Base-by-base conservation (phyloP, 2,888 invertebrate species). In the Tipula unca region DNA sequence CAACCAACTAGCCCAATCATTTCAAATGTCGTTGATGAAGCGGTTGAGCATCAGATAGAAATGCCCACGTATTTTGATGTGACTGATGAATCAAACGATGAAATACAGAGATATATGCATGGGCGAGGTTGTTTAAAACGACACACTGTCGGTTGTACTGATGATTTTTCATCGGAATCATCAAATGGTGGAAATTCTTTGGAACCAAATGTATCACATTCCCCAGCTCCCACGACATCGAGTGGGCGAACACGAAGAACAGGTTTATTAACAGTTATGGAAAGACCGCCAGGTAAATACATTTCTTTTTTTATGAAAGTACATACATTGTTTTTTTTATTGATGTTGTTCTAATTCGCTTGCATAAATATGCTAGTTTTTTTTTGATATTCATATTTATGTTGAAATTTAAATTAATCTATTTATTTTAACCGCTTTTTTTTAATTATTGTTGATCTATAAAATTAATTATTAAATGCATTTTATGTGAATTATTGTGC, bases 201-300 rank as follows among this genome's bases (percentile, higher is more conserved):
- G 86, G 88, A 89, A 87, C 88, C 89, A 86, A 90, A 90, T 85
- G 87, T 90, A 85, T 89, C 90, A 32, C 89, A 91, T 87, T 90
- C 90, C 54, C 90, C 91, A 84, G 87, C 87, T 13, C 87, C 88
- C 3, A 87, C 87, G 29, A 88, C 88, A 4, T 87, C 87, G 25
- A 88, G 88, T 86, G 93, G 94, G 87, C 92, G 96, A 87, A 95
- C 95, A 82, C 92, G 97, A 87, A 92, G 97, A 86, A 95, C 96
- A 4, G 97, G 97, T 87, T 92, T 97, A 13, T 92, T 95, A 36
- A 96, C 97, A 0, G 97, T 97, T 32, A 96, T 96, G 88, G 97
- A 97, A 90, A 91, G 96, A 87, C 95, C 95, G 20, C 97, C 97
- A 91, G 97, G 97, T 97, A 92, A 91, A 25, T 69, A 69, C 25